These are phyloP conservation scores for Gymnosoma rotundatum DNA, from an alignment of 2,888 invertebrate genomes.

Conservation along the genomic window DNA sequence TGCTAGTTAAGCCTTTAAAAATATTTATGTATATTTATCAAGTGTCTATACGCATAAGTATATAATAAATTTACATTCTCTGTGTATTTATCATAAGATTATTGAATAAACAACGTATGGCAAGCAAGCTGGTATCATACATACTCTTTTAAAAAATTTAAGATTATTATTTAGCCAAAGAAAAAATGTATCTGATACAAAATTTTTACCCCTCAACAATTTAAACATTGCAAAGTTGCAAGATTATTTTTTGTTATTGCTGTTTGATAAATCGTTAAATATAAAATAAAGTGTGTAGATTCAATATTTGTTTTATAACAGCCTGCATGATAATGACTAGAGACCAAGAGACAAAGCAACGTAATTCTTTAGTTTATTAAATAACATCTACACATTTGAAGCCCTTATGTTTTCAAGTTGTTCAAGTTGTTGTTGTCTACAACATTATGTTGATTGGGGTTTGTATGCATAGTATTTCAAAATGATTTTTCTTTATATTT, in stretches of 20 bases:
- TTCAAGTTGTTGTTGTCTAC: too few species aligned
- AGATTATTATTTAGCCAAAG: slow-evolving; percentile 42
- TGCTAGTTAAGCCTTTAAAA: too few species aligned
- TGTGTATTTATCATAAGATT: too few species aligned
- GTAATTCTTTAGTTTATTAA: slow-evolving; percentile 16
- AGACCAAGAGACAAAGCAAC: slow-evolving; percentile 9
- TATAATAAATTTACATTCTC: too few species aligned
- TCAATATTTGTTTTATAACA: slow-evolving; percentile 46
- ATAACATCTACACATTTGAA: slow-evolving; percentile 4
- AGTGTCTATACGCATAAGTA: too few species aligned
- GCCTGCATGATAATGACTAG: slow-evolving; percentile 41
- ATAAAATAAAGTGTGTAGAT: slow-evolving; percentile 49
- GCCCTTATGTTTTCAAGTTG: slow-evolving; percentile 44
- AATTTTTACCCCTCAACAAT: slow-evolving; percentile 26
- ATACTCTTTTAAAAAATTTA: slow-evolving; percentile 3
- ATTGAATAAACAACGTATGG: not conserved
- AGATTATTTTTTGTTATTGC: slow-evolving; percentile 15
- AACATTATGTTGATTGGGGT: slow-evolving; percentile 2
- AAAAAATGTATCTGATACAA: slow-evolving; percentile 29
- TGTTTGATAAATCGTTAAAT: slow-evolving; percentile 57
- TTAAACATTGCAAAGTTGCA: slow-evolving; percentile 27
- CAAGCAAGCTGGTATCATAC: not conserved
- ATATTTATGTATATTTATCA: too few species aligned
- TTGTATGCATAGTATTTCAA: not conserved
- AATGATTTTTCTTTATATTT: slow-evolving; percentile 1